Conservation (phyloP, 2,113 vertebrate species). For the Oriolus oriolus region DNA sequence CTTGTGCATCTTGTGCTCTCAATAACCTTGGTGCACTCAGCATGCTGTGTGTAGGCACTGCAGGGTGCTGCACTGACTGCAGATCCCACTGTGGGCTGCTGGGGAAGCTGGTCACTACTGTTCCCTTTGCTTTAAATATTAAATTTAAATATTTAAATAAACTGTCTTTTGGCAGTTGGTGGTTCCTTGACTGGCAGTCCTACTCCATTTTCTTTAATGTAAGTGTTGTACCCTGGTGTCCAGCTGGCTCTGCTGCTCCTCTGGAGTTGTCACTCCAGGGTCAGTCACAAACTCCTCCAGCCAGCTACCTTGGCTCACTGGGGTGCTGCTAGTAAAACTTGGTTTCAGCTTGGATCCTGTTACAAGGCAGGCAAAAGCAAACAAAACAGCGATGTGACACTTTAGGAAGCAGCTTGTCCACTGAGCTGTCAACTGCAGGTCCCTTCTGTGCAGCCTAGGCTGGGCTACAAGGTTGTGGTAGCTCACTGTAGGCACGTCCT, state of each 20-base stretch:
- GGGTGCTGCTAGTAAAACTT: background rate
- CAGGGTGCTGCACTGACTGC: background rate
- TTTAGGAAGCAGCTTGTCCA: background rate
- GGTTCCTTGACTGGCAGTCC: background rate
- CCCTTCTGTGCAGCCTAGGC: background rate
- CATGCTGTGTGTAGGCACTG: rapidly evolving
- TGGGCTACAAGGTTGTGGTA: background rate
- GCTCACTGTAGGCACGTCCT: background rate
- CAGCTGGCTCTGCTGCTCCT: background rate
- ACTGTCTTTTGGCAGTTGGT: background rate
- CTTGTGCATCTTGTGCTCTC: background rate
- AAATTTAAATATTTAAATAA: too few relatives aligned
- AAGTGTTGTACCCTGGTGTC: background rate
- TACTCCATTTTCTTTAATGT: background rate
- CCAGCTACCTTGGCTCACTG: background rate
- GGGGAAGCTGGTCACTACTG: background rate
- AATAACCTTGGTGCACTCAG: background rate
- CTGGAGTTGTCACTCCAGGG: rapidly evolving
- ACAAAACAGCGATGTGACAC: rapidly evolving
- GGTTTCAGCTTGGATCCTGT: background rate
- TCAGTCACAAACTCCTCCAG: background rate
- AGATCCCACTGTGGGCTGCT: background rate
- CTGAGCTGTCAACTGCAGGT: background rate
- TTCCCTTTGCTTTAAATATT: background rate
- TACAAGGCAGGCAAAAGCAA: background rate